A percentile compares a stretch with the other conserved stretches of the same genome.
Conservation (phyloP, 1,140 invertebrate species). For the Scaptomyza graminum region DNA sequence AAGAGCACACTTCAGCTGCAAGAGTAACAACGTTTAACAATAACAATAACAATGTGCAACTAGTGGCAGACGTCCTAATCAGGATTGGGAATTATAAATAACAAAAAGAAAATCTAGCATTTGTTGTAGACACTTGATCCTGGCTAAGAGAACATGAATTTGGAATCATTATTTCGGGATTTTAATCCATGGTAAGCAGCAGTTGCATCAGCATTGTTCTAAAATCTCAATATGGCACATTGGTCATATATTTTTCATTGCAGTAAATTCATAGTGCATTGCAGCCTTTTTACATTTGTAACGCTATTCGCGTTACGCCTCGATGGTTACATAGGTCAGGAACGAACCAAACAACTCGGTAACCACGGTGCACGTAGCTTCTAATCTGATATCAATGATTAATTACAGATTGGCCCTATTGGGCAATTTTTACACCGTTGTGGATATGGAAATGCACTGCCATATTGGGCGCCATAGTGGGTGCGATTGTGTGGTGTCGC, state of each 20-base stretch:
- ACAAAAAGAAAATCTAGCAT: background rate
- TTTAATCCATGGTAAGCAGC: conserved; percentile 93
- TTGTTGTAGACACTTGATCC: conserved; percentile 20
- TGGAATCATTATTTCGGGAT: conserved; percentile 94
- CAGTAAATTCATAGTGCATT: conserved; percentile 98
- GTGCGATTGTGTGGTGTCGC: conserved; percentile 97
- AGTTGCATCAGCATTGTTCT: background rate
- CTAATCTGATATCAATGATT: background rate
- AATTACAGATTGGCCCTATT: conserved; percentile 92
- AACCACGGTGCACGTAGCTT: background rate
- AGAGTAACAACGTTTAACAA: conserved; percentile 23
- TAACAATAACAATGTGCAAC: conserved; percentile 66
- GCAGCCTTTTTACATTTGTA: conserved; percentile 95
- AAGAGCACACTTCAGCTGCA: background rate
- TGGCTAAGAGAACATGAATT: conserved; percentile 88
- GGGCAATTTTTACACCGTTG: conserved; percentile 96
- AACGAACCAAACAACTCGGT: no score
- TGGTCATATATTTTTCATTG: conserved; percentile 63
- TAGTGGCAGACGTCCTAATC: conserved; percentile 55
- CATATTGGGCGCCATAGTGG: conserved; percentile 93
- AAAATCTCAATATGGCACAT: background rate
- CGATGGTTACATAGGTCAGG: conserved; percentile 89
- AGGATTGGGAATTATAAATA: conserved; percentile 27
- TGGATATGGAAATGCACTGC: conserved; percentile 98
- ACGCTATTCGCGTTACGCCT: conserved; percentile 94